phyloP scores from a whole-genome alignment of 2,888 invertebrate species.

The Drosophila pseudotalamancana region DNA sequence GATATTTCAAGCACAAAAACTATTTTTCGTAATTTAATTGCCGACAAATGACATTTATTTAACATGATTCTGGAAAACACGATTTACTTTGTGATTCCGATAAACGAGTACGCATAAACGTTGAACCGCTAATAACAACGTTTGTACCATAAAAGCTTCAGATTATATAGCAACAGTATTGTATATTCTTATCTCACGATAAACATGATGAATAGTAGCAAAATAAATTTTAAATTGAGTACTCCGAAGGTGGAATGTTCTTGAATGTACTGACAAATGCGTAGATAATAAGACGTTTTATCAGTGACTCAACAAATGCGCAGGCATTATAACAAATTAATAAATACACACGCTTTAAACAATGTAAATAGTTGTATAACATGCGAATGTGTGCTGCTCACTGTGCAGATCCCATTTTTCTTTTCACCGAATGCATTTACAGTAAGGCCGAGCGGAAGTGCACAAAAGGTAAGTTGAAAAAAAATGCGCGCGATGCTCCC shows the following conservation, averaged over 20 bases:
- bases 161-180: neutral
- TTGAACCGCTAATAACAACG: neutral
- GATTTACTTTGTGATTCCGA: neutral
- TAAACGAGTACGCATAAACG: neutral
- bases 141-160: neutral
- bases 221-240: slow-evolving; percentile 24
- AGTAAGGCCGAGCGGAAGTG: slow-evolving; percentile 53
- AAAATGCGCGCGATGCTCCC: slow-evolving; percentile 22
- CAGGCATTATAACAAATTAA: neutral
- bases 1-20: neutral
- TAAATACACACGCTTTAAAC: neutral
- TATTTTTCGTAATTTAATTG: neutral
- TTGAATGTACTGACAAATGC: neutral
- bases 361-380: neutral
- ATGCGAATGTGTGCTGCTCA: slow-evolving; percentile 8
- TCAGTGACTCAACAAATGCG: neutral
- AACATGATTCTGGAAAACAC: neutral
- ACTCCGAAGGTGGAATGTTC: neutral
- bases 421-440: slow-evolving; percentile 38
- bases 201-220: slow-evolving; percentile 41
- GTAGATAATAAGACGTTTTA: slow-evolving; percentile 12
- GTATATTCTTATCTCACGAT: slow-evolving; percentile 25
- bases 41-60: no score
- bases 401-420: slow-evolving; percentile 13
- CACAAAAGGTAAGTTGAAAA: slow-evolving; percentile 46